These are phyloP conservation scores for Emydocephalus ijimae DNA, from an alignment of 2,113 vertebrate genomes.

Conservation along the genomic window DNA sequence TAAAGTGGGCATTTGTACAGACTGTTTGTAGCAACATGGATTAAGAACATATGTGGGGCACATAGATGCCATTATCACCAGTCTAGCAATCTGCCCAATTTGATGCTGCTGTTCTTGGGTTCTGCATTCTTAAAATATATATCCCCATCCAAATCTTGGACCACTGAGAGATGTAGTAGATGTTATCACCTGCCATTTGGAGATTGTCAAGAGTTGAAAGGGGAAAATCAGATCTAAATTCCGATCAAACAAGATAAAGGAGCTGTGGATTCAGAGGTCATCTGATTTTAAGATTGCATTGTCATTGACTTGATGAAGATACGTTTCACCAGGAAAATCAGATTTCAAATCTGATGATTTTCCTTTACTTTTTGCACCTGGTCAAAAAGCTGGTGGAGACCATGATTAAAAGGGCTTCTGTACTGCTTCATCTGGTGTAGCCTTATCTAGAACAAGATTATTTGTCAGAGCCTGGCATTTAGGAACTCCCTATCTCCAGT, in stretches of 20 bases:
- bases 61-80: rapidly evolving
- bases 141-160: not conserved
- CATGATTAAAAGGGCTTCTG: not conserved
- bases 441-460: not conserved
- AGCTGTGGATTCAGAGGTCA: not conserved
- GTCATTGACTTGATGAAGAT: not conserved
- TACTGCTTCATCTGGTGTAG: not conserved
- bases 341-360: not conserved
- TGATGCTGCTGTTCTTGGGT: not conserved
- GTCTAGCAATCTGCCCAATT: not conserved
- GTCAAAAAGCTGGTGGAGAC: not conserved
- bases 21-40: not conserved
- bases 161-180: not conserved
- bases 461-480: not conserved
- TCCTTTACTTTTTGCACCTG: not conserved
- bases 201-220: not conserved
- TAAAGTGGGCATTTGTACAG: not conserved
- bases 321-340: not conserved
- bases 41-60: not conserved
- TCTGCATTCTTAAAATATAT: not conserved
- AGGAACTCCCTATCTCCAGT: not conserved
- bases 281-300: not conserved
- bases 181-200: not conserved
- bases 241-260: not conserved
- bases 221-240: not conserved